Evolutionary conservation across 2,888 invertebrate genomes (phyloP).

Genomic region (Megalurothrips usitatus): DNA sequence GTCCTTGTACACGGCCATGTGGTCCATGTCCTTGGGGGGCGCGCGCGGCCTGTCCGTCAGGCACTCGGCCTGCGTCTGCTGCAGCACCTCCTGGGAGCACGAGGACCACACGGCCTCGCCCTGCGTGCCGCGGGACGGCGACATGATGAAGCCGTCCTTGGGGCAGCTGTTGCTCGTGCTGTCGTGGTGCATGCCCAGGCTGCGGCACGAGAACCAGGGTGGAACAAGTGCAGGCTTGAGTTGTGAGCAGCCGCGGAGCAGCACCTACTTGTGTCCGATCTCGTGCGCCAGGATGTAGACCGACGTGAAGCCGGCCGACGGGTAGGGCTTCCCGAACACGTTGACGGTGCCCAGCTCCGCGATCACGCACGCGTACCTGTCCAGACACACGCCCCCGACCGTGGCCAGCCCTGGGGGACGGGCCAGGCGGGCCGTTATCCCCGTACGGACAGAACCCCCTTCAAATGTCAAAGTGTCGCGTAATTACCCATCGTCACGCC

Average conservation of each 20-base stretch:
- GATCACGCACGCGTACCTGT: conserved; percentile 69
- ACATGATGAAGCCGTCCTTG: conserved; percentile 76
- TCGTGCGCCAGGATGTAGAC: conserved; percentile 70
- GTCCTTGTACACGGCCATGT: conserved; percentile 55
- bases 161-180: conserved; percentile 66
- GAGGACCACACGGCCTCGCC: conserved; percentile 75
- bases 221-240: conserved; percentile 10
- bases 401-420: conserved; percentile 55
- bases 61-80: conserved; percentile 59
- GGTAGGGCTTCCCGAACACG: conserved; percentile 69
- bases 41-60: conserved; percentile 56
- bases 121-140: conserved; percentile 69
- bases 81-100: conserved; percentile 65
- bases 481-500: conserved; percentile 67
- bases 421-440: neutral
- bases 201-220: conserved; percentile 43
- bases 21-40: conserved; percentile 53
- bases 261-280: conserved; percentile 59
- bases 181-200: conserved; percentile 77
- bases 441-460: neutral
- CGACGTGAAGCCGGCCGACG: conserved; percentile 78
- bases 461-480: neutral
- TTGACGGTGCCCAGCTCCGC: conserved; percentile 72
- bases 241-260: conserved; percentile 13
- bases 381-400: conserved; percentile 69